Conservation (phyloP, 2,888 invertebrate species). For the Xylota sylvarum region DNA sequence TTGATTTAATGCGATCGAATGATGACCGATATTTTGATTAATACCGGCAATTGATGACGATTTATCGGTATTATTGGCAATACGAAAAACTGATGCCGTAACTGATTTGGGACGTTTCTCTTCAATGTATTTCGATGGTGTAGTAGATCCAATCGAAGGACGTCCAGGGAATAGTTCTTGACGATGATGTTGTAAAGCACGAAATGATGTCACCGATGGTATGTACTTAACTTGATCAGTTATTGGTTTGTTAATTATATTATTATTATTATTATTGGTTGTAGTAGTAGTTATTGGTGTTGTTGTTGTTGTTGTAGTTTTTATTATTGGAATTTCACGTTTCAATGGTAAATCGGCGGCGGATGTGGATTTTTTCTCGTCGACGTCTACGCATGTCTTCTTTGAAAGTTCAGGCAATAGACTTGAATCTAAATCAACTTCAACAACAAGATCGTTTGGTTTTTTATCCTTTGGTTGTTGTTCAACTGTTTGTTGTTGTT, state of each 20-base stretch:
- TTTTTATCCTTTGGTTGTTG: constrained; percentile 53
- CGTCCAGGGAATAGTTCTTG: constrained; percentile 41
- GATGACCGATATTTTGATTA: constrained; percentile 47
- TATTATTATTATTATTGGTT: constrained; percentile 25
- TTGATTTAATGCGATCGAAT: constrained; percentile 67
- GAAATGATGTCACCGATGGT: constrained; percentile 52
- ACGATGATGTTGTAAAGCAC: constrained; percentile 58
- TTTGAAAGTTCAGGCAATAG: constrained; percentile 57
- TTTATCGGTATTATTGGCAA: constrained; percentile 54
- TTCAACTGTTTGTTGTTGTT: not conserved
- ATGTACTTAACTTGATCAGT: constrained; percentile 41
- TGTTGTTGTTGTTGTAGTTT: not conserved
- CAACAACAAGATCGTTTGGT: constrained; percentile 18
- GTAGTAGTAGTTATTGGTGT: constrained; percentile 1
- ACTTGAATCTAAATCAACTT: constrained; percentile 45
- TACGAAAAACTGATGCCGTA: constrained; percentile 83
- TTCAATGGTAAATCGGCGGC: constrained; percentile 62
- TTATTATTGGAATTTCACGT: constrained; percentile 60
- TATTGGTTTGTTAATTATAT: constrained; percentile 11
- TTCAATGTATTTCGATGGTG: constrained; percentile 51
- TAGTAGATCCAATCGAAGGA: not conserved
- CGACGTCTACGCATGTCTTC: constrained; percentile 75
- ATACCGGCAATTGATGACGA: constrained; percentile 28
- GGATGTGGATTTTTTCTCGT: constrained; percentile 66
- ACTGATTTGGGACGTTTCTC: constrained; percentile 83